Evolutionary conservation across 1,140 invertebrate species (phyloP).

Genomic region (Achatina immaculata): DNA sequence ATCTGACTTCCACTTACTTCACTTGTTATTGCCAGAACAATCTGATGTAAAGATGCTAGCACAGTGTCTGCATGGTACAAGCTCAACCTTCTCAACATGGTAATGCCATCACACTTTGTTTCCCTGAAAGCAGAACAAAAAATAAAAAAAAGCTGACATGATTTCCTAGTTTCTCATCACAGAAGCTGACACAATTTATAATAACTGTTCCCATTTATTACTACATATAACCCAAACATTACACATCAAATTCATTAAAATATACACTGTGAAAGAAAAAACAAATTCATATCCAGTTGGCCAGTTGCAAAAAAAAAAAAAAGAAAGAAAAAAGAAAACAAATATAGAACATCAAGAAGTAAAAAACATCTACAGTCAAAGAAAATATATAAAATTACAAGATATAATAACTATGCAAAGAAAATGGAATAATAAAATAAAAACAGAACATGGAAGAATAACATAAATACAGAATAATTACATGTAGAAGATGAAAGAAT

Average conservation of each 20-base stretch:
- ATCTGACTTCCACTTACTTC: conserved; percentile 77
- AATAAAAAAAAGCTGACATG: not conserved
- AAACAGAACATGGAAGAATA: too few species aligned
- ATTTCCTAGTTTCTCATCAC: not conserved
- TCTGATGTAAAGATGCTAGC: conserved; percentile 75
- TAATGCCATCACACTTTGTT: conserved; percentile 83
- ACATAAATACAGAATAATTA: too few species aligned
- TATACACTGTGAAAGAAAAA: too few species aligned
- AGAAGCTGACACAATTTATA: not conserved
- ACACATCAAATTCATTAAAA: not conserved
- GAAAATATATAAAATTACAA: too few species aligned
- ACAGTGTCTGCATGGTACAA: conserved; percentile 80
- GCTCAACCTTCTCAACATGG: conserved; percentile 80
- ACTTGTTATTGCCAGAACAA: conserved; percentile 80
- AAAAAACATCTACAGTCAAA: too few species aligned
- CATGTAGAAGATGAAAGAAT: too few species aligned
- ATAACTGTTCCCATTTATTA: not conserved
- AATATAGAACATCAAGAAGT: too few species aligned
- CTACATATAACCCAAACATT: not conserved
- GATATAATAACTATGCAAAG: too few species aligned
- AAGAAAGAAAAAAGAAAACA: too few species aligned
- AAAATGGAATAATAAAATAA: too few species aligned
- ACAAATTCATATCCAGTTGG: too few species aligned
- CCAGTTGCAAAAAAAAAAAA: too few species aligned
- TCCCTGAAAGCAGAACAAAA: conserved; percentile 76